Evolutionary conservation across 2,888 invertebrate species (phyloP), one percentile per base, ranked within the genome.

Genomic region (Acanthacorydalis orientalis): DNA sequence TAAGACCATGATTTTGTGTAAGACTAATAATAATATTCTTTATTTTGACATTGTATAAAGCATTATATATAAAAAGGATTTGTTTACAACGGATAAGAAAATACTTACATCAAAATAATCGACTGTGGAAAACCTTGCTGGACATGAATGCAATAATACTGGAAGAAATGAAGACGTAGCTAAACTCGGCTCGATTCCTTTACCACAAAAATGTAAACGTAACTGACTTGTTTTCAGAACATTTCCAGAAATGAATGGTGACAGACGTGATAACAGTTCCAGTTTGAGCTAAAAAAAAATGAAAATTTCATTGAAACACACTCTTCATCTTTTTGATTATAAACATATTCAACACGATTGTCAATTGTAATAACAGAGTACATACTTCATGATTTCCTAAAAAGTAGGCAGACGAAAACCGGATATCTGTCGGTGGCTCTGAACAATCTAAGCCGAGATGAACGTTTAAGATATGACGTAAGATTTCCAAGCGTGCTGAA

Each of bases 41-140:
- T 34, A 33, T 47, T 15, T 23, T 31, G 31, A 47, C 31, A 11
- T 23, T 10, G 12, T 7, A 14, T 38, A 48, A n/a, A n/a, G 4
- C 32, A 44, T 49, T 41, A 37, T 2, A 31, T 43, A 40, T 38
- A 31, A 31, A 11, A n/a, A n/a, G n/a, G n/a, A n/a, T n/a, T n/a
- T n/a, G n/a, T 35, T 7, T 12, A 39, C 14, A 12, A 10, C 12
- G 14, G 14, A 14, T 12, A 14, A 41, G 1, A 12, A 7, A 7
- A 14, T 14, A 61, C 66, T 64, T 63, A 85, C 85, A 69, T 85
- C 83, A 63, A 79, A 89, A 62, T 89, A 89, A 54, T 83, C 80
- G 23, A 87, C 78, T 0, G 88, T 88, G 16, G 84, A 85, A 65
- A 89, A 89, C 61, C 85, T 75, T n/a, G 80, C 78, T 0, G 89